Percentiles rank a stretch among this genome's conserved stretches.
Conservation (phyloP, 2,113 vertebrate species). For the Balaenoptera acutorostrata region DNA sequence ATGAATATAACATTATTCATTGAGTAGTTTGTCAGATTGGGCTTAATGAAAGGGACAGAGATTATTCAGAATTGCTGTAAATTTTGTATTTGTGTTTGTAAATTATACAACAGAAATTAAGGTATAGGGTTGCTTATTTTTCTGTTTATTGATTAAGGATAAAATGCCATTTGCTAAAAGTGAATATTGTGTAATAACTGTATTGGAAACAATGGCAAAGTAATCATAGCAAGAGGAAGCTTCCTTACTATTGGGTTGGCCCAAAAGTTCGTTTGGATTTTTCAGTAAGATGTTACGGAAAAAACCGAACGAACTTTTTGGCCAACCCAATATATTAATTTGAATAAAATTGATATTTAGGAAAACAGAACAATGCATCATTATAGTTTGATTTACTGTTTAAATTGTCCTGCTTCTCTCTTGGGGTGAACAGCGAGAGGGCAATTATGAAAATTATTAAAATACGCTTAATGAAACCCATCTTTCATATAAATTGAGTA, state of each 20-base stretch:
- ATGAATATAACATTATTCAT: neutral
- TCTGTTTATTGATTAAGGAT: neutral
- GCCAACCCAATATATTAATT: neutral
- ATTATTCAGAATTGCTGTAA: neutral
- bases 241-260: neutral
- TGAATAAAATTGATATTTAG: conserved; percentile 19
- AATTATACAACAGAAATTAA: neutral
- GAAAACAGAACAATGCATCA: neutral
- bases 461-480: neutral
- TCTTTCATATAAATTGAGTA: neutral
- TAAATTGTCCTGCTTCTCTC: neutral
- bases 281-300: too few species aligned
- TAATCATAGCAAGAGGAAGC: neutral
- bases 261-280: too few species aligned
- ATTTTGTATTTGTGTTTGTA: neutral
- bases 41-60: neutral
- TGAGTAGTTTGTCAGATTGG: neutral
- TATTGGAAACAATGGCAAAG: conserved; percentile 19
- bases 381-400: neutral
- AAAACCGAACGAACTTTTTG: too few species aligned
- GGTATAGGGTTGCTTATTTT: neutral
- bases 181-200: neutral
- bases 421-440: neutral
- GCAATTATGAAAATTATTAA: neutral
- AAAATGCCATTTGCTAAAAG: neutral